Conservation (phyloP, 1,140 invertebrate genomes). For the Lerema accius region DNA sequence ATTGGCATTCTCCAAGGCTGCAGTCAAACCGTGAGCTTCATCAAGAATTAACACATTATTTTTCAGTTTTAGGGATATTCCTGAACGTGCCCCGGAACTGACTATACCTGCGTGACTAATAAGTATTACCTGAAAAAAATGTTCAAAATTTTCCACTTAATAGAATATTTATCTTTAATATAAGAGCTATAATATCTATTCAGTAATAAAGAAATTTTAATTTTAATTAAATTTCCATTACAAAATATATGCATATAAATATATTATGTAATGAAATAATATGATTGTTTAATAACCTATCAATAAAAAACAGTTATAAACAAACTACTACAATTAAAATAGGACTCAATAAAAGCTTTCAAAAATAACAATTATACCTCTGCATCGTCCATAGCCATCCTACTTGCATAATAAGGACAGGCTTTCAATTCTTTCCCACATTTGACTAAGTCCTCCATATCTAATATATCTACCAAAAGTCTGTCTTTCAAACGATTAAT, state of each 20-base stretch:
- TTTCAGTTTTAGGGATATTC: conserved; percentile 92
- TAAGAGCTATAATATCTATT: too few species aligned
- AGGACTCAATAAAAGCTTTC: too few species aligned
- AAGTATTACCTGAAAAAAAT: conserved; percentile 84
- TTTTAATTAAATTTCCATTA: too few species aligned
- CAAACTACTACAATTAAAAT: too few species aligned
- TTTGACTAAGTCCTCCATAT: conserved; percentile 94
- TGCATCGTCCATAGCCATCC: conserved; percentile 90
- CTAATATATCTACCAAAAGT: conserved; percentile 88
- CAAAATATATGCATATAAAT: too few species aligned
- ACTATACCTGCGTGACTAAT: conserved; percentile 95
- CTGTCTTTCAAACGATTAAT: conserved; percentile 87
- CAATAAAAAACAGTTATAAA: too few species aligned
- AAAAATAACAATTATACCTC: too few species aligned
- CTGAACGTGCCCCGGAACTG: conserved; percentile 92
- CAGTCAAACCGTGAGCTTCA: conserved; percentile 98
- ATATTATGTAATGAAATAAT: too few species aligned
- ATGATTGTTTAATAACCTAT: too few species aligned
- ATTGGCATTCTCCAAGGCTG: conserved; percentile 94
- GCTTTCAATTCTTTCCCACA: conserved; percentile 88
- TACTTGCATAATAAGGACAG: conserved; percentile 96
- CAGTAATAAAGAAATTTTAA: background rate
- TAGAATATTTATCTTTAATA: too few species aligned
- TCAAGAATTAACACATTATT: conserved; percentile 96
- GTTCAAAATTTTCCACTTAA: too few species aligned